A percentile compares a stretch with the other conserved stretches of the same genome.
These are phyloP conservation scores for Drosophila jambulina DNA, from an alignment of 1,140 invertebrate species.

Conservation along the genomic window DNA sequence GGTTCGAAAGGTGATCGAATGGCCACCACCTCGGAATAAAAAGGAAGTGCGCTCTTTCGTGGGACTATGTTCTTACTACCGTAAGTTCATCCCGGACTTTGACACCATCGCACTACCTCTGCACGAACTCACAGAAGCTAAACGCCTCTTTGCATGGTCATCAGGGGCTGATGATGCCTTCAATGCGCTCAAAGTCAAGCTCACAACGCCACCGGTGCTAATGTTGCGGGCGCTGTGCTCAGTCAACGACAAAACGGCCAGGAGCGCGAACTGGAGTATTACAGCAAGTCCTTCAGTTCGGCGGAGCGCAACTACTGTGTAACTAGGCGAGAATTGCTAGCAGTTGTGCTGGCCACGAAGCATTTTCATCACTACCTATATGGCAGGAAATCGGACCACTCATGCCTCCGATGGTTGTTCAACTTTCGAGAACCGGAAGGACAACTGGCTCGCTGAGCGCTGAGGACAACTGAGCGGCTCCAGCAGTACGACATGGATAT, in stretches of 20 bases:
- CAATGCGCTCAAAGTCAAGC: not conserved
- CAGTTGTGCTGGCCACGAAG: no score
- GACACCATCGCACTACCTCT: not conserved
- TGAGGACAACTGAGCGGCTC: no score
- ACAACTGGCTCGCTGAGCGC: no score
- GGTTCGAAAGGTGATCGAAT: not conserved
- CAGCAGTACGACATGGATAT: no score
- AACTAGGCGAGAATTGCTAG: not conserved
- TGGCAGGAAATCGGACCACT: no score
- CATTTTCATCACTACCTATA: no score
- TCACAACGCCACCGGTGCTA: no score
- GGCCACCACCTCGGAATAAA: not conserved
- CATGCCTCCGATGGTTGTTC: no score
- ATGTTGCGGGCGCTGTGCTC: no score
- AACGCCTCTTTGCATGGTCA: not conserved
- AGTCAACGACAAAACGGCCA: no score
- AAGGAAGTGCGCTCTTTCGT: constrained; percentile 19
- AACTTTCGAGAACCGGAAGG: no score
- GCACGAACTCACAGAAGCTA: not conserved
- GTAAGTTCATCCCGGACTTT: constrained; percentile 5
- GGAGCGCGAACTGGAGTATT: not conserved
- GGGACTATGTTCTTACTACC: constrained; percentile 3
- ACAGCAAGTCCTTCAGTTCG: not conserved
- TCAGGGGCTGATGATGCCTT: not conserved
- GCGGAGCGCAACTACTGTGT: constrained; percentile 1